Evolutionary conservation across 2,888 invertebrate species (phyloP).

Genomic region (Eupeodes latifasciatus): DNA sequence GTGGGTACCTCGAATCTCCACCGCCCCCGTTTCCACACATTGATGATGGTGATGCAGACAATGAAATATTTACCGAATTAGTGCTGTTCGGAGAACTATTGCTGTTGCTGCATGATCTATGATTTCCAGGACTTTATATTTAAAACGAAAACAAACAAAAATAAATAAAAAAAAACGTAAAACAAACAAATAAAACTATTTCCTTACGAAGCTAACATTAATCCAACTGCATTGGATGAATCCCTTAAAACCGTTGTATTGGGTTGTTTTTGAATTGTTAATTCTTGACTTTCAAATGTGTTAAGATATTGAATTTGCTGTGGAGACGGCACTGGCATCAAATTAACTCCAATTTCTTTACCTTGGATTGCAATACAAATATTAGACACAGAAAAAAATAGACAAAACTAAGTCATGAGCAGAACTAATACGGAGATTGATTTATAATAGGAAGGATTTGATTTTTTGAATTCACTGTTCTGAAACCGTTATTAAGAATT

Average conservation of each 20-base stretch:
- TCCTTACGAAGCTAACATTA: conserved; percentile 81
- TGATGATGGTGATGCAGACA: conserved; percentile 61
- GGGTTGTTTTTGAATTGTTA: conserved; percentile 97
- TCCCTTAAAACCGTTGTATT: conserved; percentile 87
- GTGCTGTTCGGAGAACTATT: conserved; percentile 58
- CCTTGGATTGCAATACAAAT: conserved; percentile 51
- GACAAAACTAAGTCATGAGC: background rate
- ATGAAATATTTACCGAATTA: conserved; percentile 58
- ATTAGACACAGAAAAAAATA: background rate
- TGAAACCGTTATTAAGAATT: background rate
- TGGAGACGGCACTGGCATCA: conserved; percentile 98
- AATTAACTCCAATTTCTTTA: conserved; percentile 84
- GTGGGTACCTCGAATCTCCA: conserved; percentile 65
- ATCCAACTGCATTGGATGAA: conserved; percentile 59
- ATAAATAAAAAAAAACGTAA: conserved; percentile 26
- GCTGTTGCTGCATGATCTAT: conserved; percentile 67
- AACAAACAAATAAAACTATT: conserved; percentile 79
- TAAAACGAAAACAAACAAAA: conserved; percentile 53
- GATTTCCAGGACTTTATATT: conserved; percentile 59
- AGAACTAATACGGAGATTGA: background rate
- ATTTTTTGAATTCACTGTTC: background rate
- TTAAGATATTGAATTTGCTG: conserved; percentile 98
- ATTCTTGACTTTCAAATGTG: conserved; percentile 97
- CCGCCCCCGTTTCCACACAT: conserved; percentile 36
- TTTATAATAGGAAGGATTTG: background rate